Evolutionary conservation across 2,113 vertebrate species (phyloP), one percentile per base, ranked within the genome.

Genomic region (Burhinus bistriatus): DNA sequence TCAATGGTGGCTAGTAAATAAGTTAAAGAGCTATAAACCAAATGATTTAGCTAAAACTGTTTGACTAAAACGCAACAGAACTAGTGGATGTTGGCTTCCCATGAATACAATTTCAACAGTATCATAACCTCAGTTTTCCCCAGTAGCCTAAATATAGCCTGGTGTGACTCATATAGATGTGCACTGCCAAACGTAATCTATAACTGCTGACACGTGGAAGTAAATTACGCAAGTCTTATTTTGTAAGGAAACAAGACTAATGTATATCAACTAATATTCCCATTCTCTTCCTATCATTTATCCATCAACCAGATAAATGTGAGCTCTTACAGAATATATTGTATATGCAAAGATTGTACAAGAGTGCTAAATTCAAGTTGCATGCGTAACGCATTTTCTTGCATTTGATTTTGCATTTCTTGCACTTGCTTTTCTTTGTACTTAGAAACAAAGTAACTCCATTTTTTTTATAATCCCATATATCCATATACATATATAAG

Each of bases 191-290:
- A 76, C 4, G 5, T 30, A 38, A 88, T 92, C 82, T 90, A 26
- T 83, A 93, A 88, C 47, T 69, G 44, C 47, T 88, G 82, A 88
- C 70, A 88, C 70, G 70, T 90, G 71, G 75, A 92, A 93, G 79
- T 77, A 85, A 65, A 83, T 47, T 79, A 52, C 1, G 3, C 27
- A 44, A 82, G 32, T 57, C 45, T 80, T 49, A 85, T 83, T 88
- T 88, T 65, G 59, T 64, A 80, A 65, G 83, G 71, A 96, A 93
- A 88, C 23, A 42, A 87, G 82, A 72, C 40, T 76, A 79, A 79
- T 19, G 42, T 62, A 36, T 69, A 88, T 88, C 66, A 93, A 55
- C 70, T 87, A 82, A 84, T 80, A 58, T 38, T 58, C 11, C 38
- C 79, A 80, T 94, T 85, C 75, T 87, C 38, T 80, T 82, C 49